Evolutionary conservation across 2,888 invertebrate species (phyloP), one percentile per base, ranked within the genome.

Genomic region (Julus scandinavius): DNA sequence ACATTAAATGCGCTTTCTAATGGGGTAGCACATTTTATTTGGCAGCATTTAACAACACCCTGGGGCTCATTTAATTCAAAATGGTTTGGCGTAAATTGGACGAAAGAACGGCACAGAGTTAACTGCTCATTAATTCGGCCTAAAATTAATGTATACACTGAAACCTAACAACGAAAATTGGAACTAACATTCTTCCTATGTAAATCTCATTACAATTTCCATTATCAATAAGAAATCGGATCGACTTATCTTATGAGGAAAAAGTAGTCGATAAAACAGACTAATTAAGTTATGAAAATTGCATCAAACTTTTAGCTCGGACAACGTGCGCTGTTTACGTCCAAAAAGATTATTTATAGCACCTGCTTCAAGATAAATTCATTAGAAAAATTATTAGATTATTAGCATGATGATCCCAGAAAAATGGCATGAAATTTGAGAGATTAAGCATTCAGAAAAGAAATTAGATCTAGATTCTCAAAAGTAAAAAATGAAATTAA

Each of bases 11-110:
- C 45, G 72, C 7, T 72, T 72, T 72, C 11, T 72, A 72, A 72
- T 72, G 72, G 72, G 72, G 20, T 63, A 29, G 72, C 72, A 29
- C 72, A 72, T 72, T 72, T 72, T 20, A 20, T 29, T 72, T 72
- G 7, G 72, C 20, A n/a, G 29, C 72, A 20, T 72, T 72, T 72
- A 29, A 72, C 72, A 72, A 72, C 29, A 72, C 72, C 29, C 72
- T 29, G 11, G 72, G 72, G 72, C 7, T 72, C 72, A 72, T 72
- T 72, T 72, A 72, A 20, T 72, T n/a, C 29, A 29, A 72, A 72
- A 72, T 29, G 29, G 29, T 72, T 72, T 29, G 72, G 72, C 29
- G 20, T 72, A 72, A 72, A 72, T 29, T 72, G 72, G 72, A 72
- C 72, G 20, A 72, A 29, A 72, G 20, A 72, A 72, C 72, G 5